A percentile compares a stretch with the other conserved stretches of the same genome.
Conservation (phyloP, 53 echinoderm and acorn worm species). For the Stichopus horrens region DNA sequence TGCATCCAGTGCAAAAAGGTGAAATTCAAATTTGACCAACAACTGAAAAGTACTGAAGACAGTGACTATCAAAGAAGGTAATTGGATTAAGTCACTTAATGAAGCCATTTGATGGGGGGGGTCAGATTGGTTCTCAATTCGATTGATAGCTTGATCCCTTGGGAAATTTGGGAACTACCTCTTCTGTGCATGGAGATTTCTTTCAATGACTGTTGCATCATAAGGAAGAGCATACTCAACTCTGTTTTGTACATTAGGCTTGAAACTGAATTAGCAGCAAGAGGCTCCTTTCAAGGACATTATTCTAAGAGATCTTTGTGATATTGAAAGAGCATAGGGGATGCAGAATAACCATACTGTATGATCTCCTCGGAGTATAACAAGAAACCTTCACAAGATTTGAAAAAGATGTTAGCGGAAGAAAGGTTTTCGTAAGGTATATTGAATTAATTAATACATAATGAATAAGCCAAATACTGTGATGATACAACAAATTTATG, state of each 20-base stretch:
- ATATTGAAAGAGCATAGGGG: not conserved
- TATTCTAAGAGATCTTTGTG: not conserved
- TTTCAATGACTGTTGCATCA: constrained; percentile 4
- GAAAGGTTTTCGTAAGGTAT: too few relatives aligned
- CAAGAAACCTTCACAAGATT: too few relatives aligned
- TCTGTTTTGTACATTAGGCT: constrained; percentile 19
- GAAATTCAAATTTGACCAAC: constrained; percentile 42
- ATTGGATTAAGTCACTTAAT: constrained; percentile 34
- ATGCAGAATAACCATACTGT: not conserved
- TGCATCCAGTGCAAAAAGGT: constrained; percentile 3
- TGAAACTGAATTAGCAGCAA: not conserved
- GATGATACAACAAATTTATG: not conserved
- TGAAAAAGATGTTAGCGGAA: too few relatives aligned
- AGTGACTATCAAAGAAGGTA: constrained; percentile 15
- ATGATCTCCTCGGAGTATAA: too few relatives aligned
- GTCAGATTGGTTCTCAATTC: constrained; percentile 4
- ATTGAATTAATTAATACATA: too few relatives aligned
- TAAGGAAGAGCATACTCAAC: not conserved
- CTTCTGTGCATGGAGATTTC: constrained; percentile 7
- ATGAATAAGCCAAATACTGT: too few relatives aligned
- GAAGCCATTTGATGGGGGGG: constrained; percentile 26
- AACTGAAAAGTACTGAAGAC: constrained; percentile 14
- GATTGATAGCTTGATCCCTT: constrained; percentile 25
- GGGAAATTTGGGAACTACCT: constrained; percentile 31
- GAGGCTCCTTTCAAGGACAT: not conserved